Base-by-base conservation (phyloP, 2,797 vertebrate species). In the Uromys caudimaculatus region DNA sequence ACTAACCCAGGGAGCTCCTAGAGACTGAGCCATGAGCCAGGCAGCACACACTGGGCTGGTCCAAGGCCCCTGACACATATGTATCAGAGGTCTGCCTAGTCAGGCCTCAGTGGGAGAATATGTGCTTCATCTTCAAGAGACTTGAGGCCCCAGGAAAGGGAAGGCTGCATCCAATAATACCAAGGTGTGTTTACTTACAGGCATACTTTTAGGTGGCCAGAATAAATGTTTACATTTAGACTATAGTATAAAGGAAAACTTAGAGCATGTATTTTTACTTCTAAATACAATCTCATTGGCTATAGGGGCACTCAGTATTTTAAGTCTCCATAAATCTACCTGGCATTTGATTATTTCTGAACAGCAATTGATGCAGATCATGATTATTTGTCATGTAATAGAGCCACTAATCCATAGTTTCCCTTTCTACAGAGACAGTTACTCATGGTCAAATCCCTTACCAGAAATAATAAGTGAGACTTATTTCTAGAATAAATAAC, bases 111-210 rank as follows among this genome's bases (percentile, higher is more conserved):
- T n/a, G 3, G 35, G 16, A 69, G 67, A 69, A n/a, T 16, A 69
- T n/a, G 35, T 2, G 19, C 35, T 3, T 69, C n/a, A n/a, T 69
- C 16, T 7, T 69, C 67, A 69, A 69, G 35, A 67, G 35, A 19
- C 67, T 69, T 69, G 35, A n/a, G 35, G 16, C 3, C 17, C 14
- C 67, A 69, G 67, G 67, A 16, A n/a, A 69, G 6, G 35, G 35
- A 69, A 69, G 67, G 35, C 17, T 24, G 27, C 60, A 67, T 16
- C 29, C 16, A 69, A 73, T 9, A 23, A 79, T 32, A 93, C 10
- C 64, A 58, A 92, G n/a, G 44, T 78, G 24, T 90, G 16, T 75
- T 96, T 27, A 92, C 56, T 77, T 27, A 92, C 56, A 73, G 35
- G 86, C 5, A 54, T 19, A 54, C 90, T 84, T 27, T 27, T 54